Conservation (phyloP, 2,888 invertebrate genomes). For the Nasonia oneida region DNA sequence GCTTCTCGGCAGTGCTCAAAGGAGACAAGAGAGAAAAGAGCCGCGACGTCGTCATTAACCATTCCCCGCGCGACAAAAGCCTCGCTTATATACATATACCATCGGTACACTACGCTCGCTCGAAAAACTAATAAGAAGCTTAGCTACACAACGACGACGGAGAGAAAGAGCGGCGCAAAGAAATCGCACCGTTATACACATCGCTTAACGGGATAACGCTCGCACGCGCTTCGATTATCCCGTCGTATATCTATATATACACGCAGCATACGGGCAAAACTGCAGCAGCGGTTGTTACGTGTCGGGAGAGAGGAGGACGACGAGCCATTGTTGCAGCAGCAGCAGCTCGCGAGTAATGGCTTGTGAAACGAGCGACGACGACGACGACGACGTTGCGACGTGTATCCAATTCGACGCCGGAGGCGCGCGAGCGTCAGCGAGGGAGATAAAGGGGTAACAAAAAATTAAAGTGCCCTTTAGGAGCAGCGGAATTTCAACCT, state of each 20-base stretch:
- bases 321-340: slow-evolving; percentile 63
- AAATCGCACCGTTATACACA: slow-evolving; percentile 20
- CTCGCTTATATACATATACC: neutral
- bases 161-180: neutral
- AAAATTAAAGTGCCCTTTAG: slow-evolving; percentile 30
- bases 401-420: slow-evolving; percentile 43
- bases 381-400: neutral
- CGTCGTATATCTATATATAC: slow-evolving; percentile 25
- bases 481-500: neutral
- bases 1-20: slow-evolving; percentile 13
- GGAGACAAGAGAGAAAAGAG: slow-evolving; percentile 26
- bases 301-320: slow-evolving; percentile 5
- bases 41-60: slow-evolving; percentile 34
- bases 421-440: neutral
- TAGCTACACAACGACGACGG: neutral
- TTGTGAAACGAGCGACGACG: slow-evolving; percentile 63
- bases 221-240: slow-evolving; percentile 62
- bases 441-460: neutral
- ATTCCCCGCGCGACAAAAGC: slow-evolving; percentile 38
- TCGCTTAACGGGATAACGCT: slow-evolving; percentile 53
- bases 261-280: neutral
- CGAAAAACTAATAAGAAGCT: slow-evolving; percentile 9
- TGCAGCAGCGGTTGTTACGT: slow-evolving; percentile 63
- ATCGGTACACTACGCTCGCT: neutral
- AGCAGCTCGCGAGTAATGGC: slow-evolving; percentile 63